Evolutionary conservation across 2,888 invertebrate species (phyloP).

Genomic region (Mimas tiliae): DNA sequence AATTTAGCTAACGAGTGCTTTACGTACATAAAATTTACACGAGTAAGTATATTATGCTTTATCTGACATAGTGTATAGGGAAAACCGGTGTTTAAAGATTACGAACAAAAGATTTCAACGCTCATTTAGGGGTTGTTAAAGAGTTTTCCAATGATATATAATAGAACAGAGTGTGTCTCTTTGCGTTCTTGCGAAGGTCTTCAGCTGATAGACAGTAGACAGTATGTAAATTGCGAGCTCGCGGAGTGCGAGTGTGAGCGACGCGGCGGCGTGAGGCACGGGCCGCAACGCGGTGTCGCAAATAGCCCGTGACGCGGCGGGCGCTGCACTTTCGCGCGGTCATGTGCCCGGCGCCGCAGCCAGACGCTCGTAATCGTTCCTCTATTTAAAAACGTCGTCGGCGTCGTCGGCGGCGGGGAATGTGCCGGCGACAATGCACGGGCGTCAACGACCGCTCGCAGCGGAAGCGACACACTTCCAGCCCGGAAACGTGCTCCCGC

Average conservation of each 20-base stretch:
- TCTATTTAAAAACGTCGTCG: conserved; percentile 82
- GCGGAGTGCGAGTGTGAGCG: conserved; percentile 27
- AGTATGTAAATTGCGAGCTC: background rate
- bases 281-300: conserved; percentile 59
- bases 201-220: conserved; percentile 28
- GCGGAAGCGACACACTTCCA: conserved; percentile 84
- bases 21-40: background rate
- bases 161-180: conserved; percentile 15
- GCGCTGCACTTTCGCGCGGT: conserved; percentile 83
- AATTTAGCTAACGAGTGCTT: background rate
- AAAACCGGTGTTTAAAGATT: conserved; percentile 24
- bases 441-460: conserved; percentile 81
- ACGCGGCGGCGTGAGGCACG: conserved; percentile 31
- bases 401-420: conserved; percentile 73
- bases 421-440: conserved; percentile 76
- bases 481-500: conserved; percentile 82
- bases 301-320: conserved; percentile 82
- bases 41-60: conserved; percentile 38
- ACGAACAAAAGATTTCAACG: conserved; percentile 60
- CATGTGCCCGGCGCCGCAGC: conserved; percentile 77
- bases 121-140: conserved; percentile 32
- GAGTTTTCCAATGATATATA: conserved; percentile 24
- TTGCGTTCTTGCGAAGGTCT: conserved; percentile 34
- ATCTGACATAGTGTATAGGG: conserved; percentile 39
- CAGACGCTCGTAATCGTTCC: conserved; percentile 80